A percentile compares a stretch with the other conserved stretches of the same genome.
phyloP scores from a whole-genome alignment of 2,113 vertebrate species.

The Pelecanus crispus region DNA sequence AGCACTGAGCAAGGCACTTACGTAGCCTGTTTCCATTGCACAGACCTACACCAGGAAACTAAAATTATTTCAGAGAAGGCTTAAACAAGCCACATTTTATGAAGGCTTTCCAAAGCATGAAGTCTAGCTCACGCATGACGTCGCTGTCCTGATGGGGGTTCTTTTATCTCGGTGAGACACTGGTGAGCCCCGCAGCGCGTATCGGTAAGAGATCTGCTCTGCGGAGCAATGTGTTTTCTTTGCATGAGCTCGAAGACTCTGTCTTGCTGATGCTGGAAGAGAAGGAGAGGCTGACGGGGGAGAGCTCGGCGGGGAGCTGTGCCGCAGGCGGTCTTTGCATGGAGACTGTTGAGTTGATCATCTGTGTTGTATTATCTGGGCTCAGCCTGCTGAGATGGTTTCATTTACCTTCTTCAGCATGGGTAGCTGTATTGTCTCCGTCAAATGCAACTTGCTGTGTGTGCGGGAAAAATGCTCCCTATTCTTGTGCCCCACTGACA shows the following conservation, averaged over 20 bases:
- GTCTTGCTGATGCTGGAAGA: not conserved
- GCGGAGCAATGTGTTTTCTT: not conserved
- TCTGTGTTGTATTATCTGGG: slow-evolving; percentile 52
- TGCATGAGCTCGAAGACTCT: not conserved
- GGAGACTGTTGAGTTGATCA: not conserved
- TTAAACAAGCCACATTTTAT: not conserved
- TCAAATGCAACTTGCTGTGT: not conserved
- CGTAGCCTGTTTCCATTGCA: not conserved
- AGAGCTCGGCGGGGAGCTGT: slow-evolving; percentile 10
- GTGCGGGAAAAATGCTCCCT: not conserved
- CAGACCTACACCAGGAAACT: not conserved
- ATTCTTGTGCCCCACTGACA: not conserved
- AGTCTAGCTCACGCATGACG: accelerated
- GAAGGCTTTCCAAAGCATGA: not conserved
- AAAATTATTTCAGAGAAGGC: not conserved
- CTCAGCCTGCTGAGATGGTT: slow-evolving; percentile 12
- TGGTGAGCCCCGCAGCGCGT: not conserved
- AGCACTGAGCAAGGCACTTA: not conserved
- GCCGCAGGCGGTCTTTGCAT: accelerated
- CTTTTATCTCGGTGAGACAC: not conserved
- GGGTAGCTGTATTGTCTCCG: not conserved
- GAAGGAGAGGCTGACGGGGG: not conserved
- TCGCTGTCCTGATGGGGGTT: not conserved
- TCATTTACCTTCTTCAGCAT: not conserved
- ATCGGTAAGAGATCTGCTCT: not conserved